Conservation (phyloP, 2,113 vertebrate species). For the Pluvialis apricaria region DNA sequence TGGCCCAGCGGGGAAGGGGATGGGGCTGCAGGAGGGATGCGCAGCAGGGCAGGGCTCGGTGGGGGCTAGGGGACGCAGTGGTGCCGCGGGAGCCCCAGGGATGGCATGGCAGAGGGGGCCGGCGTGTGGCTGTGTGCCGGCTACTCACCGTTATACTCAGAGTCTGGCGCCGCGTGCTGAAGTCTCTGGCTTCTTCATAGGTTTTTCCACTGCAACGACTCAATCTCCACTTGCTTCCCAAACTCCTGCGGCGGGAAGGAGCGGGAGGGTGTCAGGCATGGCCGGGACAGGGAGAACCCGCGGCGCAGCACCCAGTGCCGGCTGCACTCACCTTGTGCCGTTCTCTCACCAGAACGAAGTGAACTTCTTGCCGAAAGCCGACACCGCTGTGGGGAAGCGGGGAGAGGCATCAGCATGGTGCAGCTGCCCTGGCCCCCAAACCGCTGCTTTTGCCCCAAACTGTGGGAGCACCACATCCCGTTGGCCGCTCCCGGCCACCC, state of each 20-base stretch:
- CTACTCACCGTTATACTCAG: constrained; percentile 87
- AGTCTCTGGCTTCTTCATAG: constrained; percentile 84
- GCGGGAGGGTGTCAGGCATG: accelerated
- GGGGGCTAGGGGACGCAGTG: accelerated
- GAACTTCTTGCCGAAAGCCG: constrained; percentile 98
- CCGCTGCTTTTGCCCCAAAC: neutral
- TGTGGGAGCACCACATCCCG: accelerated
- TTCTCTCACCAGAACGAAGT: constrained; percentile 96
- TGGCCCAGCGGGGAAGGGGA: accelerated
- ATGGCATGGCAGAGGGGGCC: accelerated
- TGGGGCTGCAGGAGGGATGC: accelerated
- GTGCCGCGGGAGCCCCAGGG: neutral
- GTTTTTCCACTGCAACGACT: constrained; percentile 87
- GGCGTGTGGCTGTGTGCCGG: accelerated
- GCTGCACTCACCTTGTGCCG: constrained; percentile 77
- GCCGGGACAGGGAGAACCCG: accelerated
- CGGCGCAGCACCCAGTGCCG: accelerated
- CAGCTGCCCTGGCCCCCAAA: accelerated
- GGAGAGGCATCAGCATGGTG: neutral
- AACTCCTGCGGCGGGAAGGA: constrained; percentile 41
- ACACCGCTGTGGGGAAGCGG: constrained; percentile 74
- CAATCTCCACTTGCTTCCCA: constrained; percentile 68
- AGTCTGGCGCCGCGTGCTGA: constrained; percentile 74
- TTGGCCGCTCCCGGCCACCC: neutral
- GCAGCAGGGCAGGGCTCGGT: neutral